Base-by-base conservation (phyloP, 1,140 invertebrate species). In the Platyscapa corneri region DNA sequence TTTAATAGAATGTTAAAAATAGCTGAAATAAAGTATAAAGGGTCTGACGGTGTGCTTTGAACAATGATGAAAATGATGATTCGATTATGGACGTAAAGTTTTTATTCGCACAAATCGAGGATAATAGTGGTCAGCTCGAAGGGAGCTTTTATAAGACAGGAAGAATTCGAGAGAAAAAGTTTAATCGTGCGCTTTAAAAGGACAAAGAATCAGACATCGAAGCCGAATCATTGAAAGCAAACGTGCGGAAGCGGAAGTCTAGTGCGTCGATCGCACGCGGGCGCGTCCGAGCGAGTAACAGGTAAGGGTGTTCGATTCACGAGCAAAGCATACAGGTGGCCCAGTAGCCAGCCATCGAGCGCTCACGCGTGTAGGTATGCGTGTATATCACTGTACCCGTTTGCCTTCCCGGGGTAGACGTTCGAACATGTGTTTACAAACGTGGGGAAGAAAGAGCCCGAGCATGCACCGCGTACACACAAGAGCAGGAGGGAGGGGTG, bases 311-410 rank as follows among this genome's bases (percentile, higher is more conserved):
- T 91, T 92, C 90, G 89, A 92, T 92, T 90, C 90, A 89, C 89
- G 90, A 90, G 90, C 88, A 91, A 91, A 93, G 92, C 92, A 93
- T 93, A 93, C 92, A 93, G 92, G 92, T 93, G 92, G 92, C 90
- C 92, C 91, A 89, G 88, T 90, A 89, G 88, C 88, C 42, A 14
- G 53, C 70, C 82, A 32, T 56, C 53, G n/a, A 81, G 86, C 83
- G 3, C n/a, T 81, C 80, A 72, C 82, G 86, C 88, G 86, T 86
- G 80, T 86, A 86, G 88, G 86, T 86, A 56, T 39, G 42, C 12
- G 42, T 46, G 75, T 67, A 46, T 60, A 32, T 23, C 0, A 27
- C 23, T 72, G 23, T 53, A 72, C 42, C 42, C 6, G 6, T 23
- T 23, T 20, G 67, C 34, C 23, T 10, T 18, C 5, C 23, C 56